A percentile compares a stretch with the other conserved stretches of the same genome.
Conservation (phyloP, 2,797 vertebrate species). For the Cyprinodon diabolis region DNA sequence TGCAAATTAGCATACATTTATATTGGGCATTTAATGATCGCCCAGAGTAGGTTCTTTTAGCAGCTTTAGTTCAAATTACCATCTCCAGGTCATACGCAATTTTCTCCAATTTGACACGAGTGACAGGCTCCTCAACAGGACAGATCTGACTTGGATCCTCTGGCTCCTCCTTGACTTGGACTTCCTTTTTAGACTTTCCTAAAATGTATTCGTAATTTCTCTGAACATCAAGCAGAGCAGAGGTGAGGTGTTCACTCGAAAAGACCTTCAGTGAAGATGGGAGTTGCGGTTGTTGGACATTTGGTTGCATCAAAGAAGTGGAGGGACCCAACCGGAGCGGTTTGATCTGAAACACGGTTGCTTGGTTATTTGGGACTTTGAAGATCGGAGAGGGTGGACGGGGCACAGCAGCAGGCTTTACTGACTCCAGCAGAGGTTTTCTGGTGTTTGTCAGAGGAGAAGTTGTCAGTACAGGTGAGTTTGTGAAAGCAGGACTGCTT, state of each 20-base stretch:
- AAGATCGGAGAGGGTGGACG: neutral
- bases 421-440: neutral
- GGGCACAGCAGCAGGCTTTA: neutral
- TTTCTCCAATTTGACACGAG: conserved; percentile 11
- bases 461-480: neutral
- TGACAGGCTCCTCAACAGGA: neutral
- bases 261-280: conserved; percentile 52
- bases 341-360: neutral
- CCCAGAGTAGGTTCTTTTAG: neutral
- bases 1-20: no score
- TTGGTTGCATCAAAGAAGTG: neutral
- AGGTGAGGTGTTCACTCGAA: conserved; percentile 62
- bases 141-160: neutral
- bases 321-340: neutral
- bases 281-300: conserved; percentile 8
- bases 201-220: conserved; percentile 66
- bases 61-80: conserved; percentile 45
- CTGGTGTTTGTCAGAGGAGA: neutral
- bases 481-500: neutral
- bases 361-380: no score
- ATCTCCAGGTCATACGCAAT: conserved; percentile 73
- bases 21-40: neutral
- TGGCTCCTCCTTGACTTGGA: conserved; percentile 22
- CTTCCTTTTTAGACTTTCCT: conserved; percentile 12
- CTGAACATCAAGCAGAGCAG: conserved; percentile 61